A percentile compares a stretch with the other conserved stretches of the same genome.
Evolutionary conservation across 2,888 invertebrate species (phyloP).

Genomic region (Bedellia somnulentella): DNA sequence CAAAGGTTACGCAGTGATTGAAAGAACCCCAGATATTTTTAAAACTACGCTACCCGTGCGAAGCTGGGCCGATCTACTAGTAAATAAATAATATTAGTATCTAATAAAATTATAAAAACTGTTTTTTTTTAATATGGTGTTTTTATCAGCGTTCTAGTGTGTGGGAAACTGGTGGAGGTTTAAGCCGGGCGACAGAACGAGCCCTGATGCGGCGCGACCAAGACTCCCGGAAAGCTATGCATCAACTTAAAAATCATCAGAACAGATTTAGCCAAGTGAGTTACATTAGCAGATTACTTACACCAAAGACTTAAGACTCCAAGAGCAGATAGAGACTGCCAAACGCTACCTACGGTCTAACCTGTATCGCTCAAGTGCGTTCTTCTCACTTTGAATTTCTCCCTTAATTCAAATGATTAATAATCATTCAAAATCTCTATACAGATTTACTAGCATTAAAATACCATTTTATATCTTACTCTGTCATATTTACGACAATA

Average conservation of each 20-base stretch:
- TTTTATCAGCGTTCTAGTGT: constrained; percentile 22
- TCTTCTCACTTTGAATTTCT: neutral
- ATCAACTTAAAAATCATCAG: constrained; percentile 44
- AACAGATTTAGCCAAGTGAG: constrained; percentile 42
- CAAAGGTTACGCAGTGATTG: too few relatives aligned
- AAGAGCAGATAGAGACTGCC: too few relatives aligned
- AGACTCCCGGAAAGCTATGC: constrained; percentile 49
- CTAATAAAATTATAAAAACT: constrained; percentile 1
- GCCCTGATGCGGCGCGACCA: constrained; percentile 43
- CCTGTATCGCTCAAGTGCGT: neutral
- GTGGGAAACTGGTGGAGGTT: constrained; percentile 30
- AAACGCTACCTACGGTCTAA: too few relatives aligned
- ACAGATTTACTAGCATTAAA: too few relatives aligned
- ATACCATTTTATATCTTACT: too few relatives aligned
- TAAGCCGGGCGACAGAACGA: constrained; percentile 41
- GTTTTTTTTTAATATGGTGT: neutral
- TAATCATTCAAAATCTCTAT: too few relatives aligned
- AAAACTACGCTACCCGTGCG: too few relatives aligned
- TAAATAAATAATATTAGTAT: neutral
- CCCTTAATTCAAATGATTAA: too few relatives aligned
- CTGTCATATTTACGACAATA: too few relatives aligned
- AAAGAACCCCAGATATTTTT: too few relatives aligned
- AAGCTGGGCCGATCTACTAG: neutral
- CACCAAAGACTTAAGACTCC: too few relatives aligned
- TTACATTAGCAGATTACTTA: neutral